Base-by-base conservation (phyloP, 2,888 invertebrate species). In the Coleophora deauratella region DNA sequence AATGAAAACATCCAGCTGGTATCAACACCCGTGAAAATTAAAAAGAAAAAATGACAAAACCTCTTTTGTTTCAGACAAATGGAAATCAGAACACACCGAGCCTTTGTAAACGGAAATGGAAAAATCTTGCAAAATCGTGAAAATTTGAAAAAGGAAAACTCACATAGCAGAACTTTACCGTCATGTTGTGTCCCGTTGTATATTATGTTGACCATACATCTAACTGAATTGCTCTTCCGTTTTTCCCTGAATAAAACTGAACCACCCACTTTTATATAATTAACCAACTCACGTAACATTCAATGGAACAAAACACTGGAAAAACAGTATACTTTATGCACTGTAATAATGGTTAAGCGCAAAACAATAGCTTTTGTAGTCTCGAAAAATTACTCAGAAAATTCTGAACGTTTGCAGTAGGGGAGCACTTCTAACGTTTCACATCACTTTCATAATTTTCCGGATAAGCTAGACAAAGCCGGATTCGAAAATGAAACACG, bases 111-210 rank as follows among this genome's bases (percentile, higher is more conserved):
- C 31, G 38, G 35, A 43, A 28, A 38, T 35, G 30, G 33, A 37
- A 35, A 35, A 9, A 14, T 13, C 13, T 33, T 21, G 21, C 3
- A 21, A 33, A 9, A 12, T 12, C 3, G 3, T 33, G 12, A 31
- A 33, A 32, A 36, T 7, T n/a, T n/a, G 6, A 44, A 45, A 33
- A 45, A 43, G 43, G 45, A 45, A 49, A 52, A 86, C 86, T 78
- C 68, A 86, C 86, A 86, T 86, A 86, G 86, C 86, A 85, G 74
- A 85, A 82, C 82, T 85, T 86, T 86, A 85, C 86, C 86, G 86
- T 86, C 86, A 86, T 86, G 86, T 82, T 86, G 85, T 80, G 82
- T 80, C 74, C 79, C 81, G 84, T 85, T 85, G 80, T 84, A 82
- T 76, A 79, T 80, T 80, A 82, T 82, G 74, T 75, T 69, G 79